These are phyloP conservation scores for Drosophila stalkeri DNA, from an alignment of 2,888 invertebrate genomes.

Conservation along the genomic window DNA sequence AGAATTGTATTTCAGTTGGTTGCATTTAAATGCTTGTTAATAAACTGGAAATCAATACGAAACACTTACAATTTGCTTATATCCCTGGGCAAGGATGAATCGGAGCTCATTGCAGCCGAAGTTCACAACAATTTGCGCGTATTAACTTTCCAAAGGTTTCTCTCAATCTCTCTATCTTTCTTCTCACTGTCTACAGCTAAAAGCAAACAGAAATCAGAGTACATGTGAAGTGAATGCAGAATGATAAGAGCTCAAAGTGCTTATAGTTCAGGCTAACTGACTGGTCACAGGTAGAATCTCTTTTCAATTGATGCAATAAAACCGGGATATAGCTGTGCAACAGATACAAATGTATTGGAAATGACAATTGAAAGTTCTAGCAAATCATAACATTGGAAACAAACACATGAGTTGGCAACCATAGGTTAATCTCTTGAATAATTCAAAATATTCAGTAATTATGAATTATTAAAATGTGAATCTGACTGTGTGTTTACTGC, in stretches of 20 bases:
- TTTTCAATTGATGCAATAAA: too few species aligned
- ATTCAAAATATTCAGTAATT: too few species aligned
- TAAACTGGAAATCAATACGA: conserved; percentile 73
- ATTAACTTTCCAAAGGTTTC: conserved; percentile 46
- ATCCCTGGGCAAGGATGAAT: conserved; percentile 18
- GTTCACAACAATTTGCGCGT: conserved; percentile 34
- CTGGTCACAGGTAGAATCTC: background rate
- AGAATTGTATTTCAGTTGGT: conserved; percentile 69
- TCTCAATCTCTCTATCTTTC: background rate
- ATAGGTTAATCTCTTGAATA: too few species aligned
- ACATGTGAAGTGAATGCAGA: conserved; percentile 15
- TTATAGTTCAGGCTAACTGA: conserved; percentile 19
- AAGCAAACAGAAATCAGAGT: conserved; percentile 32
- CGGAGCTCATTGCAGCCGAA: background rate
- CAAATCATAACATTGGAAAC: too few species aligned
- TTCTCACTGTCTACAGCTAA: conserved; percentile 5
- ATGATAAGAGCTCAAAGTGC: background rate
- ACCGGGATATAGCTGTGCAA: too few species aligned
- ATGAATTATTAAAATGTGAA: too few species aligned
- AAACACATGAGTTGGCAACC: too few species aligned
- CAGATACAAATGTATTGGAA: too few species aligned
- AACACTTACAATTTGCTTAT: conserved; percentile 44
- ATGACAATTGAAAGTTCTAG: too few species aligned
- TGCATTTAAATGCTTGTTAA: conserved; percentile 80
- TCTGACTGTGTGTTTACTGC: too few species aligned